phyloP scores from a whole-genome alignment of 2,797 vertebrate species.

The Petrocephalus schoutedeni region DNA sequence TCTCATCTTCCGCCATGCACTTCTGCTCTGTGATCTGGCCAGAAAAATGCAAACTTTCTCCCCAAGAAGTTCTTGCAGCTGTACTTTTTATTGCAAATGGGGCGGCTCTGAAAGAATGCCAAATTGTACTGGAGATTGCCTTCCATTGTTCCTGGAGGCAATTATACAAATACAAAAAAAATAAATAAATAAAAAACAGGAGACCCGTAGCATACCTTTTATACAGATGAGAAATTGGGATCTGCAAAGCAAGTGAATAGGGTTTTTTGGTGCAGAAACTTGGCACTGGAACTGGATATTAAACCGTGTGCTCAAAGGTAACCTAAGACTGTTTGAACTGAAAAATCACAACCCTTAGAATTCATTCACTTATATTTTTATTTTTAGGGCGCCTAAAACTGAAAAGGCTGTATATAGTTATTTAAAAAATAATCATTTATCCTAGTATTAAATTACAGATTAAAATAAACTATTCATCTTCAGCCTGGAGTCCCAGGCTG shows the following conservation, averaged over 20 bases:
- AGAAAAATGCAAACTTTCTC: not conserved
- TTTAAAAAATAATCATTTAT: not conserved
- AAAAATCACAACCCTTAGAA: not conserved
- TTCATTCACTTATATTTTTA: no score
- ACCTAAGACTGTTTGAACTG: not conserved
- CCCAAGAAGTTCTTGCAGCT: not conserved
- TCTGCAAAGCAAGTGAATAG: not conserved
- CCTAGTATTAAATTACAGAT: not conserved
- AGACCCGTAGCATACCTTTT: not conserved
- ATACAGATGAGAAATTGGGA: not conserved
- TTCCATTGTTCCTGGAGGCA: conserved; percentile 2
- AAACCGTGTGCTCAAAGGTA: not conserved
- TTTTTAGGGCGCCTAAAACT: no score
- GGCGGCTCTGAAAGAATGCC: not conserved
- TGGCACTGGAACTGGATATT: not conserved
- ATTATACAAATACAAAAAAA: not conserved
- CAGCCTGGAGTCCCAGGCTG: not conserved
- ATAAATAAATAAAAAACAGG: not conserved
- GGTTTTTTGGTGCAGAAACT: not conserved
- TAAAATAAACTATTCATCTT: not conserved
- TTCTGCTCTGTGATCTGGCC: not conserved
- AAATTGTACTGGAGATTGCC: not conserved
- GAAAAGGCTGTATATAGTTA: no score
- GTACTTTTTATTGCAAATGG: conserved; percentile 9
- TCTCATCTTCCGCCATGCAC: not conserved